These are phyloP conservation scores for Eumaeus atala DNA, from an alignment of 1,140 invertebrate genomes.

Conservation along the genomic window DNA sequence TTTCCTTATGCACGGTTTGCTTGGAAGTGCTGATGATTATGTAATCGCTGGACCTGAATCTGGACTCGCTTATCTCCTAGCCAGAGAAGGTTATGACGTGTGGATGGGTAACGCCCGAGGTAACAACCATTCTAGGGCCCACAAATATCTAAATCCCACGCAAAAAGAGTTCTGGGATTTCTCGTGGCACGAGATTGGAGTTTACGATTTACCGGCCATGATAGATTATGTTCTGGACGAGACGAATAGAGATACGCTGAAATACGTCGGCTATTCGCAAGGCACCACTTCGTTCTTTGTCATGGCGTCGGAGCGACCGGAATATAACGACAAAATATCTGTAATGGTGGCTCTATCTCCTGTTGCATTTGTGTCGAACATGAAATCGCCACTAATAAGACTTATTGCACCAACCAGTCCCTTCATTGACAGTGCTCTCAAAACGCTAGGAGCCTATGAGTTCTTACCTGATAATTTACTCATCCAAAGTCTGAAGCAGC, in stretches of 20 bases:
- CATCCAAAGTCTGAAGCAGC: background rate
- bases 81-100: conserved; percentile 79
- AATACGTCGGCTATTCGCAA: conserved; percentile 12
- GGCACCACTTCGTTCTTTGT: conserved; percentile 67
- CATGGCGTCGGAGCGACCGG: conserved; percentile 72
- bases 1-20: conserved; percentile 77
- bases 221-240: conserved; percentile 66
- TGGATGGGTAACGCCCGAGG: conserved; percentile 77
- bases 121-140: conserved; percentile 9
- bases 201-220: conserved; percentile 68
- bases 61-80: conserved; percentile 75
- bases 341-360: conserved; percentile 62
- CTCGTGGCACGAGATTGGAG: conserved; percentile 77
- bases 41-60: conserved; percentile 72
- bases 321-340: conserved; percentile 78
- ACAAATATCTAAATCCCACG: background rate
- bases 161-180: conserved; percentile 64
- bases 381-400: conserved; percentile 41
- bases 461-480: conserved; percentile 7
- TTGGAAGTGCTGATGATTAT: conserved; percentile 79
- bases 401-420: background rate
- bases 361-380: conserved; percentile 73
- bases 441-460: conserved; percentile 6
- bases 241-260: conserved; percentile 48
- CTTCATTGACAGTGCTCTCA: background rate